A percentile compares a stretch with the other conserved stretches of the same genome.
phyloP scores from a whole-genome alignment of 2,888 invertebrate genomes.

The Eurois occulta region DNA sequence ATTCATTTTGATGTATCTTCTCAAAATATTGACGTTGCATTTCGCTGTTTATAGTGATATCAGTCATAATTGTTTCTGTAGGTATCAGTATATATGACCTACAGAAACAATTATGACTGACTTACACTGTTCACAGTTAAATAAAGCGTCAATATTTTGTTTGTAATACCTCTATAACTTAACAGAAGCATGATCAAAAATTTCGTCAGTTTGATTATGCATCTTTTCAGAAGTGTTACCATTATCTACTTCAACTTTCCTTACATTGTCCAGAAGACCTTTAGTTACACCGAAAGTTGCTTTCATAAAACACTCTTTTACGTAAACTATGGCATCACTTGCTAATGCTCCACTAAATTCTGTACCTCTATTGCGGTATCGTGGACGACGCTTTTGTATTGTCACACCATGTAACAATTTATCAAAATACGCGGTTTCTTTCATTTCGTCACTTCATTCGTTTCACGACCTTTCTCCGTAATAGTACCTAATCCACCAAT shows the following conservation, averaged over 20 bases:
- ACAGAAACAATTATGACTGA: no score
- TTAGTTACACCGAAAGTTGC: not conserved
- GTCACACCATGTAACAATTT: not conserved
- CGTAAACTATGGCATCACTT: not conserved
- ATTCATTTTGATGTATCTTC: not conserved
- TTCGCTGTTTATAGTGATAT: not conserved
- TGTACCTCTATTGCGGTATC: not conserved
- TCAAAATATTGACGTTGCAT: not conserved
- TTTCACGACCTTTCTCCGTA: not conserved
- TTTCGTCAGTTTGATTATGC: not conserved
- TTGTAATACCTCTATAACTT: not conserved
- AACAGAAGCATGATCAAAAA: not conserved
- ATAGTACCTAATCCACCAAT: slow-evolving; percentile 12
- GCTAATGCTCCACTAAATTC: no score
- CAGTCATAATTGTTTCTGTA: not conserved
- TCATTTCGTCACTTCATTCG: slow-evolving; percentile 1
- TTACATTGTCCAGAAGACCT: not conserved
- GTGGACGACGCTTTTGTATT: not conserved
- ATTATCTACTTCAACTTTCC: not conserved
- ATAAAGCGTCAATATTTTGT: no score
- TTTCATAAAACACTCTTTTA: not conserved
- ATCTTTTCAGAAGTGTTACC: not conserved
- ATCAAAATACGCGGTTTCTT: not conserved
- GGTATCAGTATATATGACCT: no score
- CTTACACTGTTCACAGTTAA: no score